These are phyloP conservation scores for Julus scandinavius DNA, from an alignment of 2,888 invertebrate genomes.

Conservation along the genomic window DNA sequence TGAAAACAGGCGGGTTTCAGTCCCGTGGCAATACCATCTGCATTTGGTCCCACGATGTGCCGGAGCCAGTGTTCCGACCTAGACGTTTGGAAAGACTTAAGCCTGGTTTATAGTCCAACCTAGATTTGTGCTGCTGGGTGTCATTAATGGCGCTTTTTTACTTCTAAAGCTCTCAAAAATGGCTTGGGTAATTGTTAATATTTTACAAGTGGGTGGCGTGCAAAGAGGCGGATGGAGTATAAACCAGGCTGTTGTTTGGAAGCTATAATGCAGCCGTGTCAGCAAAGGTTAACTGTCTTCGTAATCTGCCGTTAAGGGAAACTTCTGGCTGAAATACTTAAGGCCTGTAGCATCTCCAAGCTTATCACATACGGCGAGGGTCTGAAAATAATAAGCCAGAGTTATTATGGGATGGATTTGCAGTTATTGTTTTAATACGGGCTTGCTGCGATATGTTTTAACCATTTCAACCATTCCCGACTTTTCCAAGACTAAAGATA, in stretches of 20 bases:
- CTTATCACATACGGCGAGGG: slow-evolving; percentile 47
- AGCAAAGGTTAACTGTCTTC: neutral
- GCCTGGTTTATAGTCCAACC: neutral
- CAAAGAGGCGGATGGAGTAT: neutral
- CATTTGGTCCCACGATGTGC: neutral
- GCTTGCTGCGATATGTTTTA: too few species aligned
- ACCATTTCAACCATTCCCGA: too few species aligned
- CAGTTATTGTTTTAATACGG: too few species aligned
- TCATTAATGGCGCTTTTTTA: neutral
- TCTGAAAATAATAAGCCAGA: neutral
- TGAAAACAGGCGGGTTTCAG: neutral
- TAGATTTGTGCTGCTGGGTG: neutral
- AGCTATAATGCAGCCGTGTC: neutral
- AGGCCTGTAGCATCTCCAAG: slow-evolving; percentile 40
- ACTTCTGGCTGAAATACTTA: slow-evolving; percentile 31
- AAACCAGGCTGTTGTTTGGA: neutral
- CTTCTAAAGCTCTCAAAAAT: neutral
- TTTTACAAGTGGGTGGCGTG: neutral
- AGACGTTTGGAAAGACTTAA: neutral
- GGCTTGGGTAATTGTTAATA: neutral
- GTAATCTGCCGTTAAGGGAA: neutral
- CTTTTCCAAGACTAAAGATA: too few species aligned
- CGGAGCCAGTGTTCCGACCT: neutral
- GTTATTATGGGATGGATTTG: too few species aligned
- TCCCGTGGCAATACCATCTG: neutral